phyloP scores from a whole-genome alignment of 2,113 vertebrate genomes.

The Prunella fulvescens region DNA sequence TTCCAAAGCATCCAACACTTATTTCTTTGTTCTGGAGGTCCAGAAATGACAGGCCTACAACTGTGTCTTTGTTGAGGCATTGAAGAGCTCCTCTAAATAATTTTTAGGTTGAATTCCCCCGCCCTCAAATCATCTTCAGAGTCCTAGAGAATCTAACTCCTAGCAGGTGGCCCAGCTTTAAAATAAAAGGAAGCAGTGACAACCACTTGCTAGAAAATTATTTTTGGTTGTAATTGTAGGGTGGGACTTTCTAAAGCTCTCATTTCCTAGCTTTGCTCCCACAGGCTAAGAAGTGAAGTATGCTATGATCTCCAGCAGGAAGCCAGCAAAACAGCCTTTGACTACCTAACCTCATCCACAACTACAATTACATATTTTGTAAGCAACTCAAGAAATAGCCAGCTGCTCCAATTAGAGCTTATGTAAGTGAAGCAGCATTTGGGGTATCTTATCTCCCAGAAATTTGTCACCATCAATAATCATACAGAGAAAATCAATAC shows the following conservation, averaged over 20 bases:
- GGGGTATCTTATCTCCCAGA: background rate
- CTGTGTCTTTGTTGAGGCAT: background rate
- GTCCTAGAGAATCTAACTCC: background rate
- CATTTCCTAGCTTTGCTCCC: background rate
- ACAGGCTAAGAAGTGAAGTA: background rate
- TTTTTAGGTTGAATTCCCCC: background rate
- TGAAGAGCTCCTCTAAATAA: background rate
- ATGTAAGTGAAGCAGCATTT: background rate
- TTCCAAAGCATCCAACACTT: background rate
- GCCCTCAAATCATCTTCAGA: background rate
- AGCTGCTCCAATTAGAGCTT: background rate
- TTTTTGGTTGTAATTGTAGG: background rate
- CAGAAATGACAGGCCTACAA: background rate
- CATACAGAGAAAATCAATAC: fast-evolving
- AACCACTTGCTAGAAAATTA: background rate
- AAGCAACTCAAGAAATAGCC: background rate
- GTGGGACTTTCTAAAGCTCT: background rate
- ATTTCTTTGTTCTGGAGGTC: background rate
- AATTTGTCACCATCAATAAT: background rate
- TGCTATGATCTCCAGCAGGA: background rate
- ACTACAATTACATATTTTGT: background rate
- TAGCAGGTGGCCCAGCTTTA: background rate
- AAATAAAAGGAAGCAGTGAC: background rate
- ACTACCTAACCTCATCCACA: background rate
- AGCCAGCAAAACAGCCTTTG: background rate